Percentiles rank a stretch among this genome's conserved stretches.
Conservation (phyloP, 1,140 invertebrate genomes). For the Potamilus streckersoni region DNA sequence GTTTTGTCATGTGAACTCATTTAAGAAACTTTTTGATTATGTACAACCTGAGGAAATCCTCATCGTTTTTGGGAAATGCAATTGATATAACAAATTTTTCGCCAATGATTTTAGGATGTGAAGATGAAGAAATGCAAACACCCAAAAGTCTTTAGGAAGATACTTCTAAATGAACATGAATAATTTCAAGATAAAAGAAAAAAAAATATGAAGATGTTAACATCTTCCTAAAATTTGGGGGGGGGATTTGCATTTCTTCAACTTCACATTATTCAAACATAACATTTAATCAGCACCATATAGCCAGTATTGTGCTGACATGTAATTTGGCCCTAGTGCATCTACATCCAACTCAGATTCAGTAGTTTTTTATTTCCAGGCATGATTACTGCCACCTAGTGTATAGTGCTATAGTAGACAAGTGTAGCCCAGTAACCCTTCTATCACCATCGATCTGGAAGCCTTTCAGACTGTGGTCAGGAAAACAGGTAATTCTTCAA, state of each 20-base stretch:
- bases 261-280: background rate
- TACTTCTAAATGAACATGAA: too few relatives aligned
- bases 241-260: too few relatives aligned
- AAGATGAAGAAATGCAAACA: too few relatives aligned
- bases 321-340: background rate
- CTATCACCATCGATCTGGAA: conserved; percentile 91
- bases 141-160: too few relatives aligned
- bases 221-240: background rate
- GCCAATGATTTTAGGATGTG: too few relatives aligned
- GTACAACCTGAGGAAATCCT: too few relatives aligned
- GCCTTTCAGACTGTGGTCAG: conserved; percentile 91
- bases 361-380: conserved; percentile 62
- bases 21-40: too few relatives aligned
- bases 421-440: conserved; percentile 76
- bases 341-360: background rate
- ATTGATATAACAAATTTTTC: too few relatives aligned
- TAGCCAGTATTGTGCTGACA: background rate
- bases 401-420: conserved; percentile 82
- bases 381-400: conserved; percentile 93
- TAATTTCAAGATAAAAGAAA: too few relatives aligned
- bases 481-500: conserved; percentile 84
- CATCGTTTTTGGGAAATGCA: too few relatives aligned
- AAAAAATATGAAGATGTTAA: too few relatives aligned
- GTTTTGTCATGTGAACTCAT: too few relatives aligned
- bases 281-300: background rate